These are phyloP conservation scores for Lepidochrysops patricia DNA, from an alignment of 2,888 invertebrate species.

Conservation along the genomic window DNA sequence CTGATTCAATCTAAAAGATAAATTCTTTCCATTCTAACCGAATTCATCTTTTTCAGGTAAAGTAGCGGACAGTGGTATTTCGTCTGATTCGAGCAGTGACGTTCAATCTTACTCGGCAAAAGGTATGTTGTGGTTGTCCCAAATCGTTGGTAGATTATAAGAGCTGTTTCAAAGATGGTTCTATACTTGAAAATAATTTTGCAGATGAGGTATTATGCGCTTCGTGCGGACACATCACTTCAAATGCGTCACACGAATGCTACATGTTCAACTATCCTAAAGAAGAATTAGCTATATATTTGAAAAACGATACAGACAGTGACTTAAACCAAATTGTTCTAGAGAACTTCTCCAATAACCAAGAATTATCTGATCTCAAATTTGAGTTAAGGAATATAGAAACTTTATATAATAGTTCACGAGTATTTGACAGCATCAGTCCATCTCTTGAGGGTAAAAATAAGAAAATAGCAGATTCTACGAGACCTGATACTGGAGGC, in stretches of 20 bases:
- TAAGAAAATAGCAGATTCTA: background rate
- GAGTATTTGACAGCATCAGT: background rate
- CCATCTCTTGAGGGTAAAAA: background rate
- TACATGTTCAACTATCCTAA: constrained; percentile 12
- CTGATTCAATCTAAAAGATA: no score
- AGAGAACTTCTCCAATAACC: background rate
- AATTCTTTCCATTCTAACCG: background rate
- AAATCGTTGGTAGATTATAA: no score
- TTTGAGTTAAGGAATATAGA: background rate
- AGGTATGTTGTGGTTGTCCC: constrained; percentile 9
- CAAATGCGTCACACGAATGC: constrained; percentile 23
- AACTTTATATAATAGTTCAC: background rate
- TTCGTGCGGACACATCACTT: constrained; percentile 23
- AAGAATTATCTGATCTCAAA: background rate
- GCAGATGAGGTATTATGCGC: constrained; percentile 24
- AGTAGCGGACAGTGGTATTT: constrained; percentile 35
- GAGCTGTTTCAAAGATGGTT: no score
- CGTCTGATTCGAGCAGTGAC: constrained; percentile 36
- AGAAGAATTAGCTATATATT: constrained; percentile 15
- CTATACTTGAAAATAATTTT: constrained; percentile 13
- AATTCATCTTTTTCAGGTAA: constrained; percentile 31
- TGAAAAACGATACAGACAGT: constrained; percentile 4
- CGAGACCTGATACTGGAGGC: constrained; percentile 29
- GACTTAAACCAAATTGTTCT: constrained; percentile 23
- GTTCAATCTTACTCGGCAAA: constrained; percentile 6